These are phyloP conservation scores for Melinaea menophilus DNA, from an alignment of 2,888 invertebrate species.

Conservation along the genomic window DNA sequence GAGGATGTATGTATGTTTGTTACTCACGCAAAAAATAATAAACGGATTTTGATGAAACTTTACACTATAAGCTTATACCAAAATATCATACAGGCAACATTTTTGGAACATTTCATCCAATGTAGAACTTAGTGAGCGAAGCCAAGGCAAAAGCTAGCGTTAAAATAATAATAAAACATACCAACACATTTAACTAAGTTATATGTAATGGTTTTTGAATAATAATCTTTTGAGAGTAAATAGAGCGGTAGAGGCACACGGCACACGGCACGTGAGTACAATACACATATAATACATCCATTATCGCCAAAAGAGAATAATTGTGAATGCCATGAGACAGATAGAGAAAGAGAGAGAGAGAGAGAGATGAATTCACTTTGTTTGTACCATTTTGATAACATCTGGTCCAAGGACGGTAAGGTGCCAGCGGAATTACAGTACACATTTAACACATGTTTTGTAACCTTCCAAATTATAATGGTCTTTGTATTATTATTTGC, in stretches of 20 bases:
- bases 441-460: constrained; percentile 32
- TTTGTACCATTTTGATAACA: constrained; percentile 56
- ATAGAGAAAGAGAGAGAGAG: constrained; percentile 40
- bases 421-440: constrained; percentile 46
- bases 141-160: too few species aligned
- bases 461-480: constrained; percentile 10
- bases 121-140: too few species aligned
- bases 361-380: constrained; percentile 50
- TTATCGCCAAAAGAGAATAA: constrained; percentile 23
- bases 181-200: neutral
- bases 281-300: constrained; percentile 17
- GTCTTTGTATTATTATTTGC: neutral
- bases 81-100: too few species aligned
- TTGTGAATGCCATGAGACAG: constrained; percentile 28
- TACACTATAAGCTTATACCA: too few species aligned
- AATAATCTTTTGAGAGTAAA: constrained; percentile 3
- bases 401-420: constrained; percentile 64
- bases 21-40: too few species aligned
- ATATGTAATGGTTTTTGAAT: neutral
- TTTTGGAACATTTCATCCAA: too few species aligned
- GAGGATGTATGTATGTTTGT: neutral
- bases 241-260: neutral
- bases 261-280: neutral
- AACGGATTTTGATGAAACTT: too few species aligned
- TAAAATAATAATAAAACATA: neutral